Conservation (phyloP, 2,888 invertebrate species). For the Chrysomela aeneicollis region DNA sequence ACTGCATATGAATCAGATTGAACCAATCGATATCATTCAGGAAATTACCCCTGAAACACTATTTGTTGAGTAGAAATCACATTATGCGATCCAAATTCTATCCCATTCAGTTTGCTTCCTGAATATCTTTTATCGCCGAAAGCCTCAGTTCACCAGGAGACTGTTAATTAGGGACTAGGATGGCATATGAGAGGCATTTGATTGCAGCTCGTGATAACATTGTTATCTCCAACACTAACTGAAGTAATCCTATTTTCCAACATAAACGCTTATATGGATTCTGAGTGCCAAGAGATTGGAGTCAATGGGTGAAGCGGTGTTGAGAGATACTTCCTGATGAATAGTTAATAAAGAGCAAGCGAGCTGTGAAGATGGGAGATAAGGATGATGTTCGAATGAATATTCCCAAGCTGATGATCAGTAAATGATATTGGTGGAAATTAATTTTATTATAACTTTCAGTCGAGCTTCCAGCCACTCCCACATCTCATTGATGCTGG, state of each 20-base stretch:
- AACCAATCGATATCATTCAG: not conserved
- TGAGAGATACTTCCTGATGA: conserved; percentile 22
- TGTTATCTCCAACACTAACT: conserved; percentile 38
- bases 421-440: too few species aligned
- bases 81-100: not conserved
- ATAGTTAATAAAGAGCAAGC: conserved; percentile 5
- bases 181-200: conserved; percentile 29
- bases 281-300: conserved; percentile 32
- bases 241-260: conserved; percentile 39
- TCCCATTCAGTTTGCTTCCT: not conserved
- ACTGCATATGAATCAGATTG: too few species aligned
- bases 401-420: not conserved
- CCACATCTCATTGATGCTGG: too few species aligned
- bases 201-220: conserved; percentile 34
- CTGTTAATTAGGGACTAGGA: conserved; percentile 24
- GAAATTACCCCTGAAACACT: not conserved
- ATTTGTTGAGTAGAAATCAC: not conserved
- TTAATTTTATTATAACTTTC: too few species aligned
- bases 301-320: conserved; percentile 26
- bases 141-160: not conserved
- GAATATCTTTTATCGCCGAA: not conserved
- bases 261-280: conserved; percentile 34
- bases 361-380: not conserved
- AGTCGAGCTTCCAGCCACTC: too few species aligned
- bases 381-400: not conserved